Evolutionary conservation across 92 coral and sea anemone genomes (phyloP).

Genomic region (Paragorgia papillata): DNA sequence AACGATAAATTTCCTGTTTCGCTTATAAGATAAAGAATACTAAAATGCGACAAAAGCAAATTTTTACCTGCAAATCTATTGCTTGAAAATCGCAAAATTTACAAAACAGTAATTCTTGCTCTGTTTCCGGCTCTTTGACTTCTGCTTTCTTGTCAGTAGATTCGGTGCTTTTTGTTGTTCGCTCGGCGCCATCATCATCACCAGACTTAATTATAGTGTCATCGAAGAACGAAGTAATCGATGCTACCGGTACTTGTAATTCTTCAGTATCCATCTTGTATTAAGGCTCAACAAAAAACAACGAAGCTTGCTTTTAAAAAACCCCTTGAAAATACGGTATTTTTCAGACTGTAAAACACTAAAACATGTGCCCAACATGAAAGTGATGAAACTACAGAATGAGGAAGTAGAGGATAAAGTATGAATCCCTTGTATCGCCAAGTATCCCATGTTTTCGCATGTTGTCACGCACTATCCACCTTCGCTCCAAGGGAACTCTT

Average conservation of each 20-base stretch:
- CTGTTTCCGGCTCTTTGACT: constrained; percentile 18
- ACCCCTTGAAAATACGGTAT: too few relatives aligned
- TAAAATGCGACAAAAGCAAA: background rate
- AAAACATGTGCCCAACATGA: too few relatives aligned
- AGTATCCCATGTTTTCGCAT: too few relatives aligned
- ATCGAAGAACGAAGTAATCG: too few relatives aligned
- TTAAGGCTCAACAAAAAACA: background rate
- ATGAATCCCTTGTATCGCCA: too few relatives aligned
- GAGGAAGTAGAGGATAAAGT: too few relatives aligned
- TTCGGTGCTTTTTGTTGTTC: constrained; percentile 1
- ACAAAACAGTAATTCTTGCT: constrained; percentile 65
- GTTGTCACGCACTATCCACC: too few relatives aligned
- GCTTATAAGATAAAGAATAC: too few relatives aligned
- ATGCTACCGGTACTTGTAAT: background rate
- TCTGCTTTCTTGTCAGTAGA: background rate
- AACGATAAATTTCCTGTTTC: too few relatives aligned
- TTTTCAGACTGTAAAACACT: too few relatives aligned
- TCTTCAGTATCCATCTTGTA: background rate
- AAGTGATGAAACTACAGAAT: too few relatives aligned
- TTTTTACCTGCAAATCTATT: background rate
- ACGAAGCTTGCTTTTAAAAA: background rate
- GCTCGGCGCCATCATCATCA: constrained; percentile 16
- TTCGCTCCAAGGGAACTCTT: too few relatives aligned
- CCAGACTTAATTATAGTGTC: background rate
- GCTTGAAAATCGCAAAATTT: constrained; percentile 84